phyloP scores from a whole-genome alignment of 2,113 vertebrate species.

The Stegostoma tigrinum region DNA sequence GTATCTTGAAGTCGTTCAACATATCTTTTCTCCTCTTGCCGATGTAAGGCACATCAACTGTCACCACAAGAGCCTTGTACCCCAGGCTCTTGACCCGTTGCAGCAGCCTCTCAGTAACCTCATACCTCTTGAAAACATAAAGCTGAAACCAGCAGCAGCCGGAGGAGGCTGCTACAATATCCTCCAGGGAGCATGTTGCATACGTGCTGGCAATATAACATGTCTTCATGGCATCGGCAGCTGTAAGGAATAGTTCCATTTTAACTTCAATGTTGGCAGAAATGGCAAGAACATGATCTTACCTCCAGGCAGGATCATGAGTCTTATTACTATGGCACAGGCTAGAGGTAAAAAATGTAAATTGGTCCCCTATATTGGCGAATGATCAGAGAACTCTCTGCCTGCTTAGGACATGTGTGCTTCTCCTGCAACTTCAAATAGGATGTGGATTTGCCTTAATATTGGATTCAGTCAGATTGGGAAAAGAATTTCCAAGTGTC shows the following conservation, averaged over 20 bases:
- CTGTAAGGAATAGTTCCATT: slow-evolving; percentile 48
- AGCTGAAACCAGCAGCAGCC: slow-evolving; percentile 88
- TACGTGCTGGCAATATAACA: slow-evolving; percentile 83
- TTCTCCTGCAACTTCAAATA: not conserved
- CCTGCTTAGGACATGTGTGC: too few species aligned
- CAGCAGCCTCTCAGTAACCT: slow-evolving; percentile 68
- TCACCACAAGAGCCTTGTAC: slow-evolving; percentile 85
- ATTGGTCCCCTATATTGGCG: not conserved
- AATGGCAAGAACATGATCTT: not conserved
- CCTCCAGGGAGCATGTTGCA: slow-evolving; percentile 76
- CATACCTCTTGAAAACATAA: slow-evolving; percentile 72
- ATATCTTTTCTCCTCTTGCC: slow-evolving; percentile 76
- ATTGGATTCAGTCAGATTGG: not conserved
- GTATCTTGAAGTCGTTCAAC: slow-evolving; percentile 73
- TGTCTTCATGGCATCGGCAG: slow-evolving; percentile 61
- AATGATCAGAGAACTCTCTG: not conserved
- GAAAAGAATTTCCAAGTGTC: not conserved
- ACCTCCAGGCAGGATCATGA: not conserved
- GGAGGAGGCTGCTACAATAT: slow-evolving; percentile 61
- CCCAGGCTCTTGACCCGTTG: slow-evolving; percentile 65
- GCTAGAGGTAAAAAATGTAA: not conserved
- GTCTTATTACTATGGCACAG: too few species aligned
- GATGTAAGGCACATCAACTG: slow-evolving; percentile 67
- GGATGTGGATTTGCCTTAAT: too few species aligned
- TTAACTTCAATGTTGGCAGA: not conserved